phyloP scores from a whole-genome alignment of 2,113 vertebrate species.

The Pluvialis apricaria region DNA sequence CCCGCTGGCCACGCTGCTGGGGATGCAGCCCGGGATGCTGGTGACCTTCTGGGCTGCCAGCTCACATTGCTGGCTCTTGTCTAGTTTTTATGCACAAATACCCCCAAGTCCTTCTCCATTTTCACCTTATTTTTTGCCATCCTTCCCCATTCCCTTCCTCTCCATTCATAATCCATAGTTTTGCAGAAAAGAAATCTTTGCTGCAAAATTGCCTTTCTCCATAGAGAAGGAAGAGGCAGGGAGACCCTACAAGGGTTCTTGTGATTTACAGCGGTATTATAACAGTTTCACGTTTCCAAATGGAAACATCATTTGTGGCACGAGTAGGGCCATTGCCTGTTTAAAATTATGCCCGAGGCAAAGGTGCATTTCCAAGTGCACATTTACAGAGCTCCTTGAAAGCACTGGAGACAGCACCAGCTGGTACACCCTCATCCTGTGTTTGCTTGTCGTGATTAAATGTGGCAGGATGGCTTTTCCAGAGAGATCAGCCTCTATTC shows the following conservation, averaged over 20 bases:
- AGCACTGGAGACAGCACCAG: not conserved
- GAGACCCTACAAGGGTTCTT: not conserved
- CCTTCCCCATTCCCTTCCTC: not conserved
- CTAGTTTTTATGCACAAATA: no score
- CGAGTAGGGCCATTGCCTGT: not conserved
- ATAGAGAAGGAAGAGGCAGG: not conserved
- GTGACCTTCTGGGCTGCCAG: fast-evolving
- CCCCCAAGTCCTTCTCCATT: not conserved
- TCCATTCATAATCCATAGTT: not conserved
- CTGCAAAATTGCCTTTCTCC: not conserved
- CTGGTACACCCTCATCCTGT: not conserved
- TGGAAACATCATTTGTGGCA: not conserved
- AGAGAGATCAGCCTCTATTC: not conserved
- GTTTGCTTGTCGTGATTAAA: not conserved
- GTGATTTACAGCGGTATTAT: not conserved
- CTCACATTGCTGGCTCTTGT: fast-evolving
- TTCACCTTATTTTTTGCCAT: not conserved
- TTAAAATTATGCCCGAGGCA: not conserved
- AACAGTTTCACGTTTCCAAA: not conserved
- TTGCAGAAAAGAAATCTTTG: not conserved
- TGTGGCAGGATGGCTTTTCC: not conserved
- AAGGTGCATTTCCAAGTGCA: not conserved
- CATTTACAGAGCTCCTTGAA: not conserved
- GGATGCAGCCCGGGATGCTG: fast-evolving
- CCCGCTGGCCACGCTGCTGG: not conserved